Evolutionary conservation across 2,888 invertebrate species (phyloP), one percentile per base, ranked within the genome.

Genomic region (Eilema griseolum): DNA sequence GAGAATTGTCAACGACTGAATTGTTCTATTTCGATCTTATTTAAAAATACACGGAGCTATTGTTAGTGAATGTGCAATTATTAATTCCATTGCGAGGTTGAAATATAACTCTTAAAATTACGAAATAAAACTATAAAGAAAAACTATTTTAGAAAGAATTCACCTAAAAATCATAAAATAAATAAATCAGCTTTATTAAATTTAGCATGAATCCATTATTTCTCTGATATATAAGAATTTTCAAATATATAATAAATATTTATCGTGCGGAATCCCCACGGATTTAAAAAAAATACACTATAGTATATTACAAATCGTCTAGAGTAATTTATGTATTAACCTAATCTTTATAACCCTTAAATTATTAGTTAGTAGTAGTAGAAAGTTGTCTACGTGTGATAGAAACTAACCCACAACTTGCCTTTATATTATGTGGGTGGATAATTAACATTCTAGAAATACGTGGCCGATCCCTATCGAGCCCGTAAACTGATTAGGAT

Each of bases 371-470:
- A 72, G 62, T 70, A 69, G 68, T 73, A 74, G 67, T 69, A 71
- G 72, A 77, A 79, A 85, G 78, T 85, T 83, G 77, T 75, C 80
- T 79, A 78, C 76, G 79, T 82, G 79, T 79, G 80, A 80, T 83
- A 85, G 81, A 78, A 70, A 75, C 78, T 61, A 75, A 74, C 73
- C 81, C 75, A 69, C 75, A 75, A 52, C 52, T 52, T 52, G 52
- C 52, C 70, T 75, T 66, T 46, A 64, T 56, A 63, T 66, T 74
- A 71, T 78, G 79, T 71, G 76, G 79, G 70, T 81, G 70, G 83
- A 86, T 87, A 87, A 89, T 90, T 88, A 89, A 86, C 88, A 89
- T 88, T 88, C 86, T 83, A 82, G 84, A 77, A 84, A 85, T 84
- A 84, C 83, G 81, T 81, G 78, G 83, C 74, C 80, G 62, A 70